Base-by-base conservation (phyloP, 2,113 vertebrate species). In the Corythornis vintsioides region DNA sequence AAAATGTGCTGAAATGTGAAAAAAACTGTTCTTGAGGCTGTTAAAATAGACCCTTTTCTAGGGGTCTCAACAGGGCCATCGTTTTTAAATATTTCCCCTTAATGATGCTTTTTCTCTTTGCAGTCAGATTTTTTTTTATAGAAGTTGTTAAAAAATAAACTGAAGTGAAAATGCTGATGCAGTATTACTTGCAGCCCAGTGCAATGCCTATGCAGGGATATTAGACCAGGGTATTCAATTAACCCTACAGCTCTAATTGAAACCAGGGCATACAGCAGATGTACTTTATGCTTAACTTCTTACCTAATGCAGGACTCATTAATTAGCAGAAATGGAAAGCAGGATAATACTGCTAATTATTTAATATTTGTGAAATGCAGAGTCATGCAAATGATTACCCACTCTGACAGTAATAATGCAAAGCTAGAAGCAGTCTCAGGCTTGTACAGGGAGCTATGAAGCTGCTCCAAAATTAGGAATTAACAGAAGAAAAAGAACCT, bases 161-260 rank as follows among this genome's bases (percentile, higher is more conserved):
- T 69, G 7, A 25, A 81, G 48, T 88, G 55, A 88, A 86, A 92
- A 31, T 24, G 86, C 89, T 96, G 92, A 95, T 86, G 65, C 33
- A 26, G 59, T 71, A 35, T 35, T 80, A 13, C 15, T n/a, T 56
- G 67, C 57, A 66, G 75, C 69, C 31, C 5, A 2, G 9, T 48
- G 69, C 28, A 81, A 13, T 0, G 3, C 20, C 11, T 21, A 10
- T 35, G 50, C 24, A 67, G 42, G 52, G 52, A 86, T 67, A 48
- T 71, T 29, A 86, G 59, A 24, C 14, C 31, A 43, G 40, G 64
- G 31, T 86, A 48, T 76, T 96, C 50, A 79, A 61, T 86, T 92
- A 91, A 90, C 50, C 76, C 47, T 82, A 19, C 48, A 74, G 92
- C 70, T 82, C 11, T 82, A 79, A 92, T 79, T 92, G 87, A 85